These are phyloP conservation scores for Saccostrea cuccullata DNA, from an alignment of 1,140 invertebrate genomes.

Conservation along the genomic window DNA sequence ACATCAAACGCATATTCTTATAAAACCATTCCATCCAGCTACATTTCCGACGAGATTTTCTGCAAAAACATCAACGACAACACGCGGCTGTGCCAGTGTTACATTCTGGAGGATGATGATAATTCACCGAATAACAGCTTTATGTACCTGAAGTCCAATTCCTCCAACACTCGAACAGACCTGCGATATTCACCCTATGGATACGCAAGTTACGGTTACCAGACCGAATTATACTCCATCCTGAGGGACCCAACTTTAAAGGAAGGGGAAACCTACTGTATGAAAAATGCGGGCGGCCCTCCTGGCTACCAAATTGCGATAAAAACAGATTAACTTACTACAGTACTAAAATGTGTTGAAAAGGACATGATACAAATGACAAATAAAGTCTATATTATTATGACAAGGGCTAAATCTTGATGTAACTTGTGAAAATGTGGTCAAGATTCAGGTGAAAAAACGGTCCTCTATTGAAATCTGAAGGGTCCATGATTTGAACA, in stretches of 20 bases:
- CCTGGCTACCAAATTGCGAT: not conserved
- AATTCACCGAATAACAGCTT: not conserved
- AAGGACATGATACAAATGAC: too few relatives aligned
- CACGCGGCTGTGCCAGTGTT: not conserved
- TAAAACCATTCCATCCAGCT: not conserved
- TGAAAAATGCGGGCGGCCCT: not conserved
- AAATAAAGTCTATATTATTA: too few relatives aligned
- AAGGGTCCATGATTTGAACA: too few relatives aligned
- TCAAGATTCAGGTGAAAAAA: too few relatives aligned
- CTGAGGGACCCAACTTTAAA: not conserved
- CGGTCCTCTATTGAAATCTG: too few relatives aligned
- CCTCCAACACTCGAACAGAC: not conserved
- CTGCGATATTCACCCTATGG: not conserved
- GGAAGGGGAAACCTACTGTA: not conserved
- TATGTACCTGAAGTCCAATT: slow-evolving; percentile 6
- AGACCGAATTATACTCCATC: not conserved
- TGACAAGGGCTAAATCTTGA: too few relatives aligned
- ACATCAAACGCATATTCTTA: not conserved
- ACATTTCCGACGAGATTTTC: not conserved
- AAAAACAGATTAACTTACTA: not conserved
- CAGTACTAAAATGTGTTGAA: too few relatives aligned
- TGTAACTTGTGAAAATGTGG: too few relatives aligned
- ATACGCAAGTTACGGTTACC: not conserved
- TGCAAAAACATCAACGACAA: not conserved
- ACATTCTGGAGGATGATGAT: not conserved